Conservation (phyloP, 2,797 vertebrate genomes). For the Selene dorsalis region DNA sequence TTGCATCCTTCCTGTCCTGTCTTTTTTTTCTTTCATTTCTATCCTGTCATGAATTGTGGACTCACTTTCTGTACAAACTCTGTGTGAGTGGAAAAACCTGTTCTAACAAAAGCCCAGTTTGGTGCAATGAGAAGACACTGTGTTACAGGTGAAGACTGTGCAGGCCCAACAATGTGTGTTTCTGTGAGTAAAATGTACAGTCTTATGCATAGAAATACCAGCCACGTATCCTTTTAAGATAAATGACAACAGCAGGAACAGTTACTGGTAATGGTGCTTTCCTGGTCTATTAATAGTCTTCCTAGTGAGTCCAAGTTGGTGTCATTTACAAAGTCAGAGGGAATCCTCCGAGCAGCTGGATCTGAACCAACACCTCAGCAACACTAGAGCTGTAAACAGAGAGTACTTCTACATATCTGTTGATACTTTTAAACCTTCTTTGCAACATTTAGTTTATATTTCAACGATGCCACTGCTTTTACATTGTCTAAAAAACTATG, state of each 20-base stretch:
- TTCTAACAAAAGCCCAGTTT: background rate
- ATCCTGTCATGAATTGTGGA: background rate
- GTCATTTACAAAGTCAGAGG: slow-evolving; percentile 58
- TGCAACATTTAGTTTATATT: background rate
- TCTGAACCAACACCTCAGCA: slow-evolving; percentile 24
- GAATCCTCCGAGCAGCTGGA: slow-evolving; percentile 72
- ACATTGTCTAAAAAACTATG: background rate
- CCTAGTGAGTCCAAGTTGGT: slow-evolving; percentile 31
- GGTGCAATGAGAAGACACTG: background rate
- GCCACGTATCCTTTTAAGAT: slow-evolving; percentile 19
- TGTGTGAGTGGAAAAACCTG: background rate
- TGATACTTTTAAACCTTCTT: background rate
- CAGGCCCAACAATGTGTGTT: background rate
- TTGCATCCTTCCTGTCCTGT: slow-evolving; percentile 21
- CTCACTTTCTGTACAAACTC: background rate
- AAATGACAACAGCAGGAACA: slow-evolving; percentile 59
- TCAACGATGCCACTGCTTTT: background rate
- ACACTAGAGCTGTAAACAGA: slow-evolving; percentile 55
- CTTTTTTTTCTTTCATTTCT: slow-evolving; percentile 3
- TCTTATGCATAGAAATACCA: background rate
- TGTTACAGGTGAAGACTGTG: background rate
- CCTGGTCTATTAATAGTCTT: slow-evolving; percentile 68
- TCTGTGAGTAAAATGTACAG: background rate
- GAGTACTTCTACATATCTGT: slow-evolving; percentile 19
- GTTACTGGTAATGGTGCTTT: slow-evolving; percentile 37